Percentiles rank a stretch among this genome's conserved stretches.
Conservation (phyloP, 2,888 invertebrate species). For the Sceliomorpha sp. region DNA sequence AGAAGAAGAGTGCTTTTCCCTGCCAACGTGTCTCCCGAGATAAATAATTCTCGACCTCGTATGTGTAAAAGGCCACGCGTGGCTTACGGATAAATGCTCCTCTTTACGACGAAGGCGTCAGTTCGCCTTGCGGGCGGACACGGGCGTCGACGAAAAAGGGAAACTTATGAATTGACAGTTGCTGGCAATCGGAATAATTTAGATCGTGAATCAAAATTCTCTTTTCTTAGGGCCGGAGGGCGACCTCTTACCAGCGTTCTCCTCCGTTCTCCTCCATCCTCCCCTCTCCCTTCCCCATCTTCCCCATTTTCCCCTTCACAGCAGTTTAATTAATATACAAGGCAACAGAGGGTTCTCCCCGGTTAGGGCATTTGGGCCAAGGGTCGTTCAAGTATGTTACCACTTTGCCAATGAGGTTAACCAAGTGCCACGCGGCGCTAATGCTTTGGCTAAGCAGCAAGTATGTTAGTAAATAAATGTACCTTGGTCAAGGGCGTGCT, state of each 20-base stretch:
- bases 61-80: too few species aligned
- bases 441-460: conserved; percentile 50
- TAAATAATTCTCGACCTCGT: too few species aligned
- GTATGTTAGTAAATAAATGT: conserved; percentile 42
- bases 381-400: conserved; percentile 40
- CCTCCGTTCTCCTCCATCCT: too few species aligned
- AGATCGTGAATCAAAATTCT: conserved; percentile 32
- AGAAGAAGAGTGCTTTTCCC: conserved; percentile 13
- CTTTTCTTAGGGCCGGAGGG: conserved; percentile 29
- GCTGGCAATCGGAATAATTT: conserved; percentile 34
- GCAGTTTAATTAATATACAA: conserved; percentile 72
- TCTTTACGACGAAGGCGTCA: background rate
- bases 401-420: conserved; percentile 54
- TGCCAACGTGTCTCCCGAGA: conserved; percentile 4
- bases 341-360: conserved; percentile 70
- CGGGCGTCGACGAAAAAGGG: too few species aligned
- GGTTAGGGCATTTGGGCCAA: conserved; percentile 47
- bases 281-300: too few species aligned
- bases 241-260: too few species aligned
- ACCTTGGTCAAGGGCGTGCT: conserved; percentile 25
- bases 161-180: conserved; percentile 12
- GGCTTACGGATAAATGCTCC: too few species aligned
- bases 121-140: conserved; percentile 1
- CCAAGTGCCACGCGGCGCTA: conserved; percentile 59
- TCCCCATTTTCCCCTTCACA: too few species aligned